phyloP scores from a whole-genome alignment of 2,113 vertebrate species.

The Gavia stellata region DNA sequence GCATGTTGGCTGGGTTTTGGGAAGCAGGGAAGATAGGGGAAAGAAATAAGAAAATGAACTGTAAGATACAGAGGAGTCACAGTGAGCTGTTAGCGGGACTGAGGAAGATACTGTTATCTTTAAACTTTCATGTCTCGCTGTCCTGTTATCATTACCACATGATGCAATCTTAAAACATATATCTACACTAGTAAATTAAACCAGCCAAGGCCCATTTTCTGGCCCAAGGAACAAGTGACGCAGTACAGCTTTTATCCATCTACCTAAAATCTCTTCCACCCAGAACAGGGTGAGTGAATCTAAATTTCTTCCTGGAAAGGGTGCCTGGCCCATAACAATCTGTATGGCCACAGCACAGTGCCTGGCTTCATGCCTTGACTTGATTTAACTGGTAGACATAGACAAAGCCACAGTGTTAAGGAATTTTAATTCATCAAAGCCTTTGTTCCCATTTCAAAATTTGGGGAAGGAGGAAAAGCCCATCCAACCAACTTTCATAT shows the following conservation, averaged over 20 bases:
- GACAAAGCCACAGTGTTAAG: not conserved
- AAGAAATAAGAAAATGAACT: not conserved
- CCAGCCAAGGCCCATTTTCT: slow-evolving; percentile 16
- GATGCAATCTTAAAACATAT: slow-evolving; percentile 27
- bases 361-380: not conserved
- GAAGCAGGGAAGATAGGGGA: not conserved
- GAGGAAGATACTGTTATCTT: slow-evolving; percentile 33
- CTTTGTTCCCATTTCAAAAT: not conserved
- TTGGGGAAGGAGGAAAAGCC: not conserved
- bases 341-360: not conserved
- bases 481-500: not conserved
- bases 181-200: slow-evolving; percentile 41
- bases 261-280: not conserved
- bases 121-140: not conserved
- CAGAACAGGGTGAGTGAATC: not conserved
- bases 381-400: not conserved
- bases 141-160: slow-evolving; percentile 10
- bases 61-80: not conserved
- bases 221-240: not conserved
- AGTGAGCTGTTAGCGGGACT: not conserved
- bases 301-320: not conserved
- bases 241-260: not conserved
- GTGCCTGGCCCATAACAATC: not conserved
- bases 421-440: not conserved
- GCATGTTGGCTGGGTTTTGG: not conserved